A percentile compares a stretch with the other conserved stretches of the same genome.
Evolutionary conservation across 2,888 invertebrate genomes (phyloP).

Genomic region (Drosophila atripex): DNA sequence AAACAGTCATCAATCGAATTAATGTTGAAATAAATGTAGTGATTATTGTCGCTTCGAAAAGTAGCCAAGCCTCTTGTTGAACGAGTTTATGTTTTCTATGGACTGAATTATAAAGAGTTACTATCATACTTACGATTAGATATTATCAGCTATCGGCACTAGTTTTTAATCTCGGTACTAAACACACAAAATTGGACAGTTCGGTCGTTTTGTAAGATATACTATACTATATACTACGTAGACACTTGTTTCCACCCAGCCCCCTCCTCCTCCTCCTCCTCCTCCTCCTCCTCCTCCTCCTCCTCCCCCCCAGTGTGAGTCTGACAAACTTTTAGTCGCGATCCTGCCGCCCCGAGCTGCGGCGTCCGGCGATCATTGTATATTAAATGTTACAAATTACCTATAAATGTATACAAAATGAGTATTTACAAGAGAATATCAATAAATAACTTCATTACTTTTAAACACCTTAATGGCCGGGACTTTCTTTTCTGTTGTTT

Average conservation of each 20-base stretch:
- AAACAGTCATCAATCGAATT: conserved; percentile 13
- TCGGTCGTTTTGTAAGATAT: conserved; percentile 33
- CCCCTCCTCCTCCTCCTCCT: too few species aligned
- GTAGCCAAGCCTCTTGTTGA: conserved; percentile 24
- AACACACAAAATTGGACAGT: conserved; percentile 8
- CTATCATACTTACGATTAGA: conserved; percentile 13
- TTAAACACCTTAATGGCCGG: conserved; percentile 3
- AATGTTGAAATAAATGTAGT: conserved; percentile 33
- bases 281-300: too few species aligned
- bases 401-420: conserved; percentile 5
- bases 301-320: conserved; percentile 1
- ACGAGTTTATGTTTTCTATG: conserved; percentile 29
- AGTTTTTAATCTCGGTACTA: conserved; percentile 6
- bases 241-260: not conserved
- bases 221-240: not conserved
- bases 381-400: conserved; percentile 3
- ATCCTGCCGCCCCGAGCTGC: too few species aligned
- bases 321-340: not conserved
- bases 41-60: conserved; percentile 20
- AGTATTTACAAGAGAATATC: not conserved
- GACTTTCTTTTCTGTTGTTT: not conserved
- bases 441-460: conserved; percentile 11
- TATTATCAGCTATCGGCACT: conserved; percentile 17
- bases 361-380: not conserved
- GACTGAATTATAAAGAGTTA: conserved; percentile 29